Evolutionary conservation across 2,113 vertebrate species (phyloP).

Genomic region (Zeus faber): DNA sequence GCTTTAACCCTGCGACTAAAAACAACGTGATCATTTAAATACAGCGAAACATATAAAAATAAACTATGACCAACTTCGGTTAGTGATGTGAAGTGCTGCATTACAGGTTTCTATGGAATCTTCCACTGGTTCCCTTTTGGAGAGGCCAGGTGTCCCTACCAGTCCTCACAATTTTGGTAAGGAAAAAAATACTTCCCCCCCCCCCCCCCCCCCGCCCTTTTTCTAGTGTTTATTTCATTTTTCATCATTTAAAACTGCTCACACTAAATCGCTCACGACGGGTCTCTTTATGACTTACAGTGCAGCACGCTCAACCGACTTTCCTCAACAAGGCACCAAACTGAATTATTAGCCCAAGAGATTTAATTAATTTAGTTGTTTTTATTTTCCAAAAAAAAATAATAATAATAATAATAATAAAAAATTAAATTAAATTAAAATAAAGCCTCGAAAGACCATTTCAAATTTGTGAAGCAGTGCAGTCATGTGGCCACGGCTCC

Average conservation of each 20-base stretch:
- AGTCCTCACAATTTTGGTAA: conserved; percentile 24
- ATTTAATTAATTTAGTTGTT: conserved; percentile 37
- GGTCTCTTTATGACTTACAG: conserved; percentile 36
- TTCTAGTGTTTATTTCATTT: too few relatives aligned
- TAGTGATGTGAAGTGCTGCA: conserved; percentile 39
- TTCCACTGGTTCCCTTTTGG: conserved; percentile 35
- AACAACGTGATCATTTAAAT: conserved; percentile 14
- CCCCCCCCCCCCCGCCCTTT: too few relatives aligned
- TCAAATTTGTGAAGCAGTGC: conserved; percentile 52
- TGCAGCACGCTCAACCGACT: conserved; percentile 24
- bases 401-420: too few relatives aligned
- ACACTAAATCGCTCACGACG: conserved; percentile 16
- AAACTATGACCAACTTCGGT: conserved; percentile 19
- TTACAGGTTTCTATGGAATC: conserved; percentile 37
- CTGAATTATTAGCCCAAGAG: conserved; percentile 44
- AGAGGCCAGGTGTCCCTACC: conserved; percentile 23
- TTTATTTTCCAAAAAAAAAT: too few relatives aligned
- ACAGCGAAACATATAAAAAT: conserved; percentile 13
- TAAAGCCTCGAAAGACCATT: conserved; percentile 37
- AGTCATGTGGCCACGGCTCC: conserved; percentile 42
- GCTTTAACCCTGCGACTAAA: conserved; percentile 18
- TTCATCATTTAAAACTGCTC: conserved; percentile 29
- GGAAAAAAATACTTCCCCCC: conserved; percentile 31
- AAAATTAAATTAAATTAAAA: too few relatives aligned
- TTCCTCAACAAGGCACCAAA: conserved; percentile 42